Conservation (phyloP, 2,888 invertebrate genomes). For the Crepidodera aurea region DNA sequence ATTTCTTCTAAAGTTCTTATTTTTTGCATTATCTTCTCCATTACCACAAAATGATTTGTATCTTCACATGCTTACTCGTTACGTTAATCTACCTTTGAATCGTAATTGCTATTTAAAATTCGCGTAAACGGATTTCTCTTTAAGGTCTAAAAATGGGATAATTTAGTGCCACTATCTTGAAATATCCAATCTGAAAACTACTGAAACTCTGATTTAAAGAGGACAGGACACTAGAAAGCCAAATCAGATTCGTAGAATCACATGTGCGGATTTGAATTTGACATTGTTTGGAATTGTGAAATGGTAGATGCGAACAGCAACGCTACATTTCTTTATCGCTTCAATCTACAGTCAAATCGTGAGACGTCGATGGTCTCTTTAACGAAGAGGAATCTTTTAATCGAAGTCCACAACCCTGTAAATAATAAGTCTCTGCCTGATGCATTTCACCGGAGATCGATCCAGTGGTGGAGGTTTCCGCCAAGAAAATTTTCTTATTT, state of each 20-base stretch:
- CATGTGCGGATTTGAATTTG: conserved; percentile 32
- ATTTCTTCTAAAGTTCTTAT: too few relatives aligned
- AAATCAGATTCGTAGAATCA: conserved; percentile 26
- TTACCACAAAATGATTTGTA: too few relatives aligned
- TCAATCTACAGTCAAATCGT: conserved; percentile 55
- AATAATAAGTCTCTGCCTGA: conserved; percentile 52
- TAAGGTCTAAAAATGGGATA: too few relatives aligned
- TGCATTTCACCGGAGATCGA: conserved; percentile 50
- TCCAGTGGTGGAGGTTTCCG: conserved; percentile 19
- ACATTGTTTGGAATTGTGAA: conserved; percentile 29
- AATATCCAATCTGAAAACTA: too few relatives aligned
- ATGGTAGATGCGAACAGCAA: conserved; percentile 50
- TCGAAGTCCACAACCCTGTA: conserved; percentile 47
- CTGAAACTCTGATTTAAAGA: too few relatives aligned
- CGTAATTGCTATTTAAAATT: too few relatives aligned
- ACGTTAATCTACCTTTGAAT: too few relatives aligned
- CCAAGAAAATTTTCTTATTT: too few relatives aligned
- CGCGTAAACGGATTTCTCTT: too few relatives aligned
- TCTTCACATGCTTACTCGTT: too few relatives aligned
- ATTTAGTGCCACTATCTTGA: too few relatives aligned
- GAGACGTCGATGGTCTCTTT: conserved; percentile 57
- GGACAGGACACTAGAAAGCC: background rate
- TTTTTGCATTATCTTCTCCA: too few relatives aligned
- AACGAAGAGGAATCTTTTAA: conserved; percentile 57
- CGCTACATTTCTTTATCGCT: conserved; percentile 53